Base-by-base conservation (phyloP, 1,140 invertebrate species). In the Kradibia gibbosae region DNA sequence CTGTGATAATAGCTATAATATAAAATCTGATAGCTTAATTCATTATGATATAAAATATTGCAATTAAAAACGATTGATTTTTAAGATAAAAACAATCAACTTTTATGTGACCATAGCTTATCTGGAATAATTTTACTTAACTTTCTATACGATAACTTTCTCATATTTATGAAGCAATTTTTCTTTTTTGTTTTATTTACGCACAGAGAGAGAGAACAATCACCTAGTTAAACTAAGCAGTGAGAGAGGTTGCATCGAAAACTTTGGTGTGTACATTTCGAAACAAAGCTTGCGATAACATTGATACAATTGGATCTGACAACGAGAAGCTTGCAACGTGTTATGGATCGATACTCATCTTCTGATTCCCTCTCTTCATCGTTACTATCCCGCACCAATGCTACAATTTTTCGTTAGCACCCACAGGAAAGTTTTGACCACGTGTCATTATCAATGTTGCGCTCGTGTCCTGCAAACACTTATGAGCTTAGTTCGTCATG, bases 281-380 rank as follows among this genome's bases (percentile, higher is more conserved):
- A 78, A 84, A 86, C 79, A 85, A 85, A 85, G 83, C 84, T 84
- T 80, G 78, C 78, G 85, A 87, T 87, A 84, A 86, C 83, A 86
- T 85, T 86, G 87, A 89, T 87, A 89, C 62, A 79, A 20, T 42
- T 4, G 13, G 53, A 39, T 13, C n/a, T n/a, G n/a, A n/a, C n/a
- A n/a, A n/a, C n/a, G 34, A 4, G 36, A 57, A 17, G 82, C 42
- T 60, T 20, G 22, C 73, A 25, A n/a, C 39, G 50, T 74, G 65
- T 81, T 85, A 82, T 82, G 82, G 84, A 82, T 85, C 86, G 88
- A 89, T 90, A 88, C 88, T 87, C 87, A 87, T 87, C 88, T 90
- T 88, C 86, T 86, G 86, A 87, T 90, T 88, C 89, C 85, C 85
- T 86, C 86, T 85, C 85, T 79, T 20, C 17, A 34, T 20, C 17